Evolutionary conservation across 2,888 invertebrate species (phyloP).

Genomic region (Meloe dianella): DNA sequence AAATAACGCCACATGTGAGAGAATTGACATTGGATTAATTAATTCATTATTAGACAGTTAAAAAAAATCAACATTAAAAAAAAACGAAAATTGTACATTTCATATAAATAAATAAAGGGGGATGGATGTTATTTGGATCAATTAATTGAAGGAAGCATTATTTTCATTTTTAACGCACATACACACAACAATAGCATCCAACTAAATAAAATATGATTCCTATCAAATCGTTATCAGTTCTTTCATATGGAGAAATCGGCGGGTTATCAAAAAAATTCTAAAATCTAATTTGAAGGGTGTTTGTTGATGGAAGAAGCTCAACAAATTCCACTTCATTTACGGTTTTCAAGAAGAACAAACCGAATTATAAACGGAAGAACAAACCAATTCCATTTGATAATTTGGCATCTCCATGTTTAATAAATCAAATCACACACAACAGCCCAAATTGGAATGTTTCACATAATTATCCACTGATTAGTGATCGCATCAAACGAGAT

Average conservation of each 20-base stretch:
- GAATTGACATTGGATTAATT: slow-evolving; percentile 16
- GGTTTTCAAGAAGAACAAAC: no score
- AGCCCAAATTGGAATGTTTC: slow-evolving; percentile 29
- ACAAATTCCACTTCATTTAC: neutral
- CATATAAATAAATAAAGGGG: slow-evolving; percentile 21
- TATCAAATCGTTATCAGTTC: neutral
- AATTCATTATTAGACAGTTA: slow-evolving; percentile 16
- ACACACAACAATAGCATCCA: no score
- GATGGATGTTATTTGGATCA: no score
- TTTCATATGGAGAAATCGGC: neutral
- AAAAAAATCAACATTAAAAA: slow-evolving; percentile 20
- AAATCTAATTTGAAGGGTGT: neutral
- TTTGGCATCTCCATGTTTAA: neutral
- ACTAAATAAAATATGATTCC: slow-evolving; percentile 16
- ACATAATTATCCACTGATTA: slow-evolving; percentile 14
- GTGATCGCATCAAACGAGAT: neutral
- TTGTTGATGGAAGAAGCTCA: no score
- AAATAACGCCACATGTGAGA: slow-evolving; percentile 12
- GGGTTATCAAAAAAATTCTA: no score
- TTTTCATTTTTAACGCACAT: no score
- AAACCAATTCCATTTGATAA: neutral
- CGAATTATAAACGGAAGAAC: no score
- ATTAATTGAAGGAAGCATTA: no score
- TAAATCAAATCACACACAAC: no score
- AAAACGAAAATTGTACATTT: slow-evolving; percentile 23